phyloP scores from a whole-genome alignment of 2,113 vertebrate species.

The Tringa solitaria region DNA sequence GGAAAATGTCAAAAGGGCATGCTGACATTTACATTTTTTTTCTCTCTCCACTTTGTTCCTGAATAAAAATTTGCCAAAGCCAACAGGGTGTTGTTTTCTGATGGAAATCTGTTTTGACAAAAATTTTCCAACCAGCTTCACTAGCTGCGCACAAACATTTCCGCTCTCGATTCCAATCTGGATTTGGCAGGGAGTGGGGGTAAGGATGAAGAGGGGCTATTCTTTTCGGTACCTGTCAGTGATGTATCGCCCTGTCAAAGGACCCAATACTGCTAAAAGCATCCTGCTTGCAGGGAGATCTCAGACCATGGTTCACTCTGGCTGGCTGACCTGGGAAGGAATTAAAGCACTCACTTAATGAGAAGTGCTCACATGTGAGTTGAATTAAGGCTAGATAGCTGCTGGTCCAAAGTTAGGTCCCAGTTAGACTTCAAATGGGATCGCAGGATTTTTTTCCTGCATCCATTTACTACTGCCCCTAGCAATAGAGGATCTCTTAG shows the following conservation, averaged over 20 bases:
- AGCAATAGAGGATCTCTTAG: background rate
- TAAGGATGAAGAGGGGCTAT: background rate
- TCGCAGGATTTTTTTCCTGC: background rate
- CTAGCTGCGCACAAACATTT: constrained; percentile 22
- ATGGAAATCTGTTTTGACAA: constrained; percentile 59
- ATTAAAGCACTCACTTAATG: background rate
- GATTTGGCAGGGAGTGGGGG: constrained; percentile 15
- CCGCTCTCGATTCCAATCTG: background rate
- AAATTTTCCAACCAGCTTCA: constrained; percentile 16
- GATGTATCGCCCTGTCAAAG: background rate
- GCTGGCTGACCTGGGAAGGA: background rate
- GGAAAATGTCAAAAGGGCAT: constrained; percentile 66
- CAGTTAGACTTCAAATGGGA: background rate
- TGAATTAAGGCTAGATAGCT: background rate
- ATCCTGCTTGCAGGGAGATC: background rate
- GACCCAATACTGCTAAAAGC: background rate
- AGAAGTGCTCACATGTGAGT: background rate
- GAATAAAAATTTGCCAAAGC: constrained; percentile 61
- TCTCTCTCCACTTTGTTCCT: constrained; percentile 39
- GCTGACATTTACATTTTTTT: constrained; percentile 56
- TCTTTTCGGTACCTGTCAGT: background rate
- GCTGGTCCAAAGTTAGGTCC: background rate
- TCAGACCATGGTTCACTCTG: background rate
- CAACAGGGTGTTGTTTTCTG: constrained; percentile 39
- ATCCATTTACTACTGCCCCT: background rate